These are phyloP conservation scores for Laspeyria flexula DNA, from an alignment of 2,888 invertebrate species.

Conservation along the genomic window DNA sequence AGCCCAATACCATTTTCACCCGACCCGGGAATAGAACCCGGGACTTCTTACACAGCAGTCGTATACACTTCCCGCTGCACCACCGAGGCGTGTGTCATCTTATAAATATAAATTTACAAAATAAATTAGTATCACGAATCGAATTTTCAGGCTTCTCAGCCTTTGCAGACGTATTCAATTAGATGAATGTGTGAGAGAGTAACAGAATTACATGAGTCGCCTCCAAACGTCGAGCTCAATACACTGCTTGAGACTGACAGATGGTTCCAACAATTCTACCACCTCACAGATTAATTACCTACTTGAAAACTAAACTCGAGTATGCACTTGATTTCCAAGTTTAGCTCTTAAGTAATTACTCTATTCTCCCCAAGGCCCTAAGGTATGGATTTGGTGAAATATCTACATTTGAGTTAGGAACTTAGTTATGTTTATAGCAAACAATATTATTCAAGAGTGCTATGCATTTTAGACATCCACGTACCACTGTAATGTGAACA, in stretches of 20 bases:
- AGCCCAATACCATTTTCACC: no score
- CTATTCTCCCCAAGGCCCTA: conserved; percentile 43
- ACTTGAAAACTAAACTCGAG: conserved; percentile 53
- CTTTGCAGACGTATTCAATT: conserved; percentile 60
- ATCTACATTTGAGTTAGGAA: conserved; percentile 32
- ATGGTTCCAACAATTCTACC: conserved; percentile 50
- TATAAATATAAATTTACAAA: conserved; percentile 36
- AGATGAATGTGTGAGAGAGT: conserved; percentile 53
- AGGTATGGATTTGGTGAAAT: conserved; percentile 32
- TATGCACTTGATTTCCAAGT: conserved; percentile 60
- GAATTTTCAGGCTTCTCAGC: conserved; percentile 49
- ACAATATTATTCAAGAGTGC: conserved; percentile 5
- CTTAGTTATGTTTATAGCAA: conserved; percentile 21
- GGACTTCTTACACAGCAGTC: no score
- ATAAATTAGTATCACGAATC: conserved; percentile 43
- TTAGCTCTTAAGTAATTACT: conserved; percentile 59
- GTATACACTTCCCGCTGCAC: no score
- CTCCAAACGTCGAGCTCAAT: conserved; percentile 47
- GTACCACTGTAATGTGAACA: not conserved
- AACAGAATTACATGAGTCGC: conserved; percentile 56
- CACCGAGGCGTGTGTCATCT: not conserved
- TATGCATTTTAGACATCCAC: conserved; percentile 11
- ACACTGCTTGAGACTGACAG: conserved; percentile 49
- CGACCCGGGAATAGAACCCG: no score
- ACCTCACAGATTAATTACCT: conserved; percentile 58